phyloP scores from a whole-genome alignment of 1,140 invertebrate species.

The Phortica variegata region DNA sequence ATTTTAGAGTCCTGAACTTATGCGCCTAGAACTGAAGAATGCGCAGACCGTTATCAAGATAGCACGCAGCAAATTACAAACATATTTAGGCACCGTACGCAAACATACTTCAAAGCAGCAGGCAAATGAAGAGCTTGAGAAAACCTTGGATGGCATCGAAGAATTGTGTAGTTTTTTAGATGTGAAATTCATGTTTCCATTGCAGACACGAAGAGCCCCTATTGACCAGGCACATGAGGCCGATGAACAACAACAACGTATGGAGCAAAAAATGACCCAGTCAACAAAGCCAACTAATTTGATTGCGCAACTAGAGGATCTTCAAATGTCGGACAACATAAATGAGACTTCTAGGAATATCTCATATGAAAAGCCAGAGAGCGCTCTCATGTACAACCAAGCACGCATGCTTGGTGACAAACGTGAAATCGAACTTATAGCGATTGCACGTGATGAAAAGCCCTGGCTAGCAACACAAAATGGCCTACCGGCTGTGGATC shows the following conservation, averaged over 20 bases:
- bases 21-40: conserved; percentile 56
- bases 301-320: neutral
- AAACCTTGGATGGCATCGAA: conserved; percentile 57
- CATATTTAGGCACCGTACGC: conserved; percentile 50
- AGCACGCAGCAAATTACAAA: conserved; percentile 48
- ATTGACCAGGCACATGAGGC: conserved; percentile 53
- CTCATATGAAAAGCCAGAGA: conserved; percentile 48
- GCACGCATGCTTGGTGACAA: conserved; percentile 36
- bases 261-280: conserved; percentile 1
- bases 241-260: conserved; percentile 43
- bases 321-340: neutral
- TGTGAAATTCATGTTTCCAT: conserved; percentile 40
- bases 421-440: conserved; percentile 44
- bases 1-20: conserved; percentile 52
- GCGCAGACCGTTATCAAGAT: conserved; percentile 56
- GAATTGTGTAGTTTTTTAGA: conserved; percentile 54
- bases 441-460: conserved; percentile 42
- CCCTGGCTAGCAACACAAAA: conserved; percentile 25
- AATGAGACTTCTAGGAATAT: too few relatives aligned
- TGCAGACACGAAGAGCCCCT: conserved; percentile 29
- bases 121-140: conserved; percentile 38
- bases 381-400: conserved; percentile 41
- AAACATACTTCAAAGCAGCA: conserved; percentile 37
- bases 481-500: conserved; percentile 39
- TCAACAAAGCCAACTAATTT: neutral